phyloP scores from a whole-genome alignment of 2,113 vertebrate genomes.

The Boulengeromyrus knoepffleri region DNA sequence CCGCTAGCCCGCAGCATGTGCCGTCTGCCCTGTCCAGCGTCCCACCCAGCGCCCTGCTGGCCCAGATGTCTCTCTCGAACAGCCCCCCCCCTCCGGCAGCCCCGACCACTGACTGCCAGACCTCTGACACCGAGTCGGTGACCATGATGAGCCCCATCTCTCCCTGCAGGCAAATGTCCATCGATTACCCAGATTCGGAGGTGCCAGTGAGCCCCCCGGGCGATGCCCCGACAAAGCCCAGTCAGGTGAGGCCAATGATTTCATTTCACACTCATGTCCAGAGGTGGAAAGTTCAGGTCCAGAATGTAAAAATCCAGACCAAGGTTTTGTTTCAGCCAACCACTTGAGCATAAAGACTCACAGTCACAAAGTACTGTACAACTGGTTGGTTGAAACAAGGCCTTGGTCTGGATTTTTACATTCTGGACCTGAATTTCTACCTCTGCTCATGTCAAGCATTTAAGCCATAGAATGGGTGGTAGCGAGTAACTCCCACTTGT shows the following conservation, averaged over 20 bases:
- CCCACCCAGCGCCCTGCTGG: conserved; percentile 77
- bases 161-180: conserved; percentile 80
- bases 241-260: conserved; percentile 65
- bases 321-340: neutral
- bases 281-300: neutral
- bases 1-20: conserved; percentile 87
- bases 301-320: neutral
- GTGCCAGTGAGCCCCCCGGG: conserved; percentile 52
- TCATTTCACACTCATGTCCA: neutral
- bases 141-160: conserved; percentile 62
- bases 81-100: conserved; percentile 36
- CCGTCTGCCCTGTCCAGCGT: conserved; percentile 66
- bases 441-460: neutral
- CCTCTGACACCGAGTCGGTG: conserved; percentile 41
- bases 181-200: conserved; percentile 74
- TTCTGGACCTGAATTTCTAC: neutral
- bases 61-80: conserved; percentile 80
- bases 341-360: neutral
- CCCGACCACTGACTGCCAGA: conserved; percentile 42
- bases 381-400: neutral
- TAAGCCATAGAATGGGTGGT: neutral
- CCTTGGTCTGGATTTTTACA: neutral
- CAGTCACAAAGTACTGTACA: neutral
- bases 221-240: conserved; percentile 34
- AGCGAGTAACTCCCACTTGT: neutral